Base-by-base conservation (phyloP, 2,113 vertebrate genomes). In the Phalacrocorax brasilianus region DNA sequence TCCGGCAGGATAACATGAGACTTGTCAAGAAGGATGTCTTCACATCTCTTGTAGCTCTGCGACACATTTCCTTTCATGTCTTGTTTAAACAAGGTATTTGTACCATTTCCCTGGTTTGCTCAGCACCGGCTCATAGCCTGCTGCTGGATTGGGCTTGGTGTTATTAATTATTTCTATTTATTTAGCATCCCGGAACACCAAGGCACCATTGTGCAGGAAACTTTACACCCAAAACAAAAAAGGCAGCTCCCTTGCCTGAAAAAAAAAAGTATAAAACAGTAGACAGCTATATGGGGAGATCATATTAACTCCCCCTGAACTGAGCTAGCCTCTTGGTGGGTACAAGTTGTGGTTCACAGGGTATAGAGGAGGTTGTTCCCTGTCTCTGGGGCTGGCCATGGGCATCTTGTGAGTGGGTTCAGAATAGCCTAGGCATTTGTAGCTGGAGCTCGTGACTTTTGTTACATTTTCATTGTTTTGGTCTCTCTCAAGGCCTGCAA, bases 11-110 rank as follows among this genome's bases (percentile, higher is more conserved):
- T 84, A 81, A 68, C 59, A 58, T 65, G 75, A 76, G 92, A 63
- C 63, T 88, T 93, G 63, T 68, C 91, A 85, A 88, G 40, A 79
- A 85, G 58, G 83, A 86, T 85, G 82, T 67, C 63, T 93, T 92
- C 65, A 85, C 59, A 65, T 79, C 35, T 85, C 47, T 52, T 73
- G 15, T 44, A 76, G 67, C 24, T 14, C 63, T 62, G 55, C 67
- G 62, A 33, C n/a, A 42, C 38, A 80, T 74, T 58, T 79, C 28
- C 11, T 65, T 80, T 95, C 38, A 47, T 50, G 59, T 92, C n/a
- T 12, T 85, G 11, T 62, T 77, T 59, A 79, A 88, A 53, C 30
- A 33, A 45, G 19, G 9, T 38, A 42, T 89, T 89, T 68, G n/a
- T 72, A 85, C 33, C 18, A 18, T 67, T 89, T 91, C 32, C 47